These are phyloP conservation scores for Antheraea mylitta DNA, from an alignment of 1,140 invertebrate genomes.

Conservation along the genomic window DNA sequence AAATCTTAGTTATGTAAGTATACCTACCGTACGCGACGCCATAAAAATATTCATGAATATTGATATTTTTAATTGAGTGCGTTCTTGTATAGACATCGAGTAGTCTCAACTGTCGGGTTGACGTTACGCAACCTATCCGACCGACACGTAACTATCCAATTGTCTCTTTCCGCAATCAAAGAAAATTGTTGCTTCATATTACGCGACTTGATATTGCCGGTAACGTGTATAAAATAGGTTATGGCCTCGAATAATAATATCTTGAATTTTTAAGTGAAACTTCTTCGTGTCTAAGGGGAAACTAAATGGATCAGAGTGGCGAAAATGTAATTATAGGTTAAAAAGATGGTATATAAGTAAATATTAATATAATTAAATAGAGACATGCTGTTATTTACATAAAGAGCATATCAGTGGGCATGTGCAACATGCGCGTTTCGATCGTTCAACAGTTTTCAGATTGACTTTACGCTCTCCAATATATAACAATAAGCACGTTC, in stretches of 20 bases:
- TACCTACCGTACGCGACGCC: slow-evolving; percentile 7
- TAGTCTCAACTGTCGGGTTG: not conserved
- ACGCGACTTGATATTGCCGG: slow-evolving; percentile 13
- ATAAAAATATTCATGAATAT: slow-evolving; percentile 8
- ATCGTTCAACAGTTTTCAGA: no score
- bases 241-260: slow-evolving; percentile 15
- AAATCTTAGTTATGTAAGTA: slow-evolving; percentile 14
- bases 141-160: slow-evolving; percentile 5
- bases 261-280: not conserved
- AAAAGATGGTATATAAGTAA: no score
- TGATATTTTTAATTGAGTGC: slow-evolving; percentile 12
- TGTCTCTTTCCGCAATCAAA: slow-evolving; percentile 18
- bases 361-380: no score
- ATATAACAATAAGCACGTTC: no score
- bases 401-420: no score
- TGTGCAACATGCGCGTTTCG: no score
- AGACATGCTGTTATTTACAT: no score
- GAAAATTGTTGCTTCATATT: slow-evolving; percentile 17
- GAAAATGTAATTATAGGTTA: no score
- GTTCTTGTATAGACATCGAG: not conserved
- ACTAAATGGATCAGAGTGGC: no score
- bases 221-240: slow-evolving; percentile 25
- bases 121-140: not conserved
- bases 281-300: no score
- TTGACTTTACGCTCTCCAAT: no score